Evolutionary conservation across 2,113 vertebrate species (phyloP).

Genomic region (Camarhynchus parvulus): DNA sequence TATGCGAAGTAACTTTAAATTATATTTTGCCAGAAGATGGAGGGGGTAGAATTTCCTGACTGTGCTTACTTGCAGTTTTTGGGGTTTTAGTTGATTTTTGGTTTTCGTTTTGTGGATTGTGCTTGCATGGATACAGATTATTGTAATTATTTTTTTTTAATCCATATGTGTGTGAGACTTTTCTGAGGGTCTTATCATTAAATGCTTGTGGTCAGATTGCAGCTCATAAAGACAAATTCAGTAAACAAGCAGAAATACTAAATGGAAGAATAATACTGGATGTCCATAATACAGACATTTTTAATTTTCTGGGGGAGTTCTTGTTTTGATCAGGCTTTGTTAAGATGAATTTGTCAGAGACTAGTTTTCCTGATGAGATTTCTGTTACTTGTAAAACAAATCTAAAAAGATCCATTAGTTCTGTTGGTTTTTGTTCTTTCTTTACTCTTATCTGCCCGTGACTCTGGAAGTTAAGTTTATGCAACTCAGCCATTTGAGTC

Average conservation of each 20-base stretch:
- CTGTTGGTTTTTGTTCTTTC: background rate
- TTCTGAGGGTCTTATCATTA: background rate
- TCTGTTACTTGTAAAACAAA: background rate
- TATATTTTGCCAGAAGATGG: background rate
- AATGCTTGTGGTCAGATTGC: background rate
- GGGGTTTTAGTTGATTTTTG: background rate
- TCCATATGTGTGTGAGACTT: background rate
- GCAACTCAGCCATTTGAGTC: background rate
- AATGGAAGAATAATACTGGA: background rate
- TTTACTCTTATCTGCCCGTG: fast-evolving
- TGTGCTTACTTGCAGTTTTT: background rate
- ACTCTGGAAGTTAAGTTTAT: background rate
- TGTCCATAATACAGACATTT: background rate
- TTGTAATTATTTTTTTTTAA: background rate
- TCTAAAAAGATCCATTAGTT: background rate
- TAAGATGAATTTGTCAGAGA: background rate
- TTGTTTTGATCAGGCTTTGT: background rate
- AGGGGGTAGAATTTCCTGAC: background rate
- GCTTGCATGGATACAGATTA: background rate
- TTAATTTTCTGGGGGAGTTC: fast-evolving
- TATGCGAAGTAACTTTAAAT: background rate
- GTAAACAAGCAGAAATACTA: background rate
- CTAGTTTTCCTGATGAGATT: background rate
- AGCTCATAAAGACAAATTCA: background rate
- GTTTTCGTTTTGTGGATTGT: background rate